Percentiles rank a stretch among this genome's conserved stretches.
These are phyloP conservation scores for Rhadina sibilatrix DNA, from an alignment of 2,113 vertebrate genomes.

Conservation along the genomic window DNA sequence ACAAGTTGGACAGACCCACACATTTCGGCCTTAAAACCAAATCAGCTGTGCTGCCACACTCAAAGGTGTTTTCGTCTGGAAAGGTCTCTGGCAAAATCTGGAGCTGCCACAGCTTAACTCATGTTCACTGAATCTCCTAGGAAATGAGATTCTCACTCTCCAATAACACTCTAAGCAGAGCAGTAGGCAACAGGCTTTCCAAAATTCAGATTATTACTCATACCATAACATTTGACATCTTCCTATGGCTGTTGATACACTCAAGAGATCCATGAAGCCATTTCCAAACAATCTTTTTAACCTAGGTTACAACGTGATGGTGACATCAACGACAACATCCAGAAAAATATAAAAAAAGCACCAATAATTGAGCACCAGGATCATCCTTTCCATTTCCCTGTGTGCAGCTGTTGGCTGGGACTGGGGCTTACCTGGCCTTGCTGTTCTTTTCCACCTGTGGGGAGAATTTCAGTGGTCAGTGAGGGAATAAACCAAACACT, in stretches of 20 bases:
- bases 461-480: conserved; percentile 1
- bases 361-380: background rate
- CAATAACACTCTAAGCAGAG: background rate
- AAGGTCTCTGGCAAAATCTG: background rate
- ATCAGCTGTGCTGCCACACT: background rate
- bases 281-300: background rate
- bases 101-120: background rate
- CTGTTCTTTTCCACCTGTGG: conserved; percentile 5
- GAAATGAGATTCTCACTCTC: background rate
- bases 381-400: background rate
- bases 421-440: conserved; percentile 31
- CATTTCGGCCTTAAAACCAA: background rate
- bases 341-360: background rate
- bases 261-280: background rate
- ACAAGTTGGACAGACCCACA: background rate
- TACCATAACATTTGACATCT: background rate
- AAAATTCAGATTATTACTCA: background rate
- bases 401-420: fast-evolving
- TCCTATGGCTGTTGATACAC: background rate
- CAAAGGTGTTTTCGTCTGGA: background rate
- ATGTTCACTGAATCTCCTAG: background rate
- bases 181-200: background rate
- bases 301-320: background rate
- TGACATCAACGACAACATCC: background rate
- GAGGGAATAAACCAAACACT: background rate